Evolutionary conservation across 2,888 invertebrate genomes (phyloP).

Genomic region (Eurois occulta): DNA sequence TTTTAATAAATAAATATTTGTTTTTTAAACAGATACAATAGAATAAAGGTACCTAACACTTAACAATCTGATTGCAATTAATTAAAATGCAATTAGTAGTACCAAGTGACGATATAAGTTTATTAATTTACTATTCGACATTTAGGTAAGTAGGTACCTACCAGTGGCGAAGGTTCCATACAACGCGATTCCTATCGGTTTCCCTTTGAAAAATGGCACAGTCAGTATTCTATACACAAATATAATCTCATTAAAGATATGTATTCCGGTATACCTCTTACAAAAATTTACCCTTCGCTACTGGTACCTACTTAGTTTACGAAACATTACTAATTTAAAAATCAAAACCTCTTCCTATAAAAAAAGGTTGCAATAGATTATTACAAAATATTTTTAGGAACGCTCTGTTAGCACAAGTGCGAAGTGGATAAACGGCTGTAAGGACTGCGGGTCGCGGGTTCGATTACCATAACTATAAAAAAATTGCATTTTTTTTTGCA

Average conservation of each 20-base stretch:
- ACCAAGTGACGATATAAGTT: too few relatives aligned
- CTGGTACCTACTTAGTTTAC: background rate
- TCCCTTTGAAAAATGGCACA: too few relatives aligned
- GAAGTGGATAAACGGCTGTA: background rate
- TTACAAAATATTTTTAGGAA: background rate
- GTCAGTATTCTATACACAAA: too few relatives aligned
- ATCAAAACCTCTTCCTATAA: background rate
- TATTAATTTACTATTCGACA: background rate
- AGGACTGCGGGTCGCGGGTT: background rate
- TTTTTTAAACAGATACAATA: background rate
- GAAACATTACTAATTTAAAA: background rate
- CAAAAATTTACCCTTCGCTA: too few relatives aligned
- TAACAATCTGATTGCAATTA: background rate
- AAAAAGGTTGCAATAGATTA: background rate
- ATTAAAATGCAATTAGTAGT: too few relatives aligned
- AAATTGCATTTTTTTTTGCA: too few relatives aligned
- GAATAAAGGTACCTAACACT: background rate
- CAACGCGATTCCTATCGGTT: too few relatives aligned
- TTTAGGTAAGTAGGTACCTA: too few relatives aligned
- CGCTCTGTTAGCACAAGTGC: background rate
- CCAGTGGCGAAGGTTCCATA: too few relatives aligned
- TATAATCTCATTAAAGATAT: too few relatives aligned
- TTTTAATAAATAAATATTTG: too few relatives aligned
- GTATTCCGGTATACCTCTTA: too few relatives aligned
- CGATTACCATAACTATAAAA: background rate